Evolutionary conservation across 2,797 vertebrate genomes (phyloP).

Genomic region (Mionectes olivaceus): DNA sequence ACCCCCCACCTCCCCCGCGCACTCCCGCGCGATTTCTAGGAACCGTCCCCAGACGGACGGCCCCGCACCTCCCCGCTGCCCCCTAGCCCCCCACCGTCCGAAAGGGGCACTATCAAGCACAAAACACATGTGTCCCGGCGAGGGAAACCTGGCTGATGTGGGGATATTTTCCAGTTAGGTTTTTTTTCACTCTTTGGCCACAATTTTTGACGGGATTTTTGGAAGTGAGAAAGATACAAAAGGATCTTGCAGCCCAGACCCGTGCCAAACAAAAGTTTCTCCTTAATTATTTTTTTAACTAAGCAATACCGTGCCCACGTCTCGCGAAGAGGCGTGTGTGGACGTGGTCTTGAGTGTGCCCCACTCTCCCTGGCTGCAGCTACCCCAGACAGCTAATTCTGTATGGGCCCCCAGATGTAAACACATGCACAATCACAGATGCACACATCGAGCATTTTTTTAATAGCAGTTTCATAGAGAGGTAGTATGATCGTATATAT

Average conservation of each 20-base stretch:
- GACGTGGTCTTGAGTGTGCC: neutral
- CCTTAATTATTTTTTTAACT: neutral
- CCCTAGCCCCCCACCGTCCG: neutral
- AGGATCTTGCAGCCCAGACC: neutral
- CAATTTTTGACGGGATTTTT: neutral
- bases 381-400: neutral
- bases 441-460: slow-evolving; percentile 1
- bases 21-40: neutral
- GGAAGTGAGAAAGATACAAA: neutral
- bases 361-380: neutral
- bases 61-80: neutral
- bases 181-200: neutral
- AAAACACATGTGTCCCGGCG: neutral
- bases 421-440: slow-evolving; percentile 13
- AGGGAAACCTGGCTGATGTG: neutral
- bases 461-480: slow-evolving; percentile 38
- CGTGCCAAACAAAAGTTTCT: neutral
- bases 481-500: slow-evolving; percentile 23
- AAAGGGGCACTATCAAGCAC: neutral
- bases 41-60: neutral
- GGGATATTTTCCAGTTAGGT: neutral
- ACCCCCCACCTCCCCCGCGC: neutral
- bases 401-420: slow-evolving; percentile 17
- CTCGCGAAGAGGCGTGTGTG: neutral
- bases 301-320: neutral